Evolutionary conservation across 2,888 invertebrate genomes (phyloP).

Genomic region (Silvanus unidentatus): DNA sequence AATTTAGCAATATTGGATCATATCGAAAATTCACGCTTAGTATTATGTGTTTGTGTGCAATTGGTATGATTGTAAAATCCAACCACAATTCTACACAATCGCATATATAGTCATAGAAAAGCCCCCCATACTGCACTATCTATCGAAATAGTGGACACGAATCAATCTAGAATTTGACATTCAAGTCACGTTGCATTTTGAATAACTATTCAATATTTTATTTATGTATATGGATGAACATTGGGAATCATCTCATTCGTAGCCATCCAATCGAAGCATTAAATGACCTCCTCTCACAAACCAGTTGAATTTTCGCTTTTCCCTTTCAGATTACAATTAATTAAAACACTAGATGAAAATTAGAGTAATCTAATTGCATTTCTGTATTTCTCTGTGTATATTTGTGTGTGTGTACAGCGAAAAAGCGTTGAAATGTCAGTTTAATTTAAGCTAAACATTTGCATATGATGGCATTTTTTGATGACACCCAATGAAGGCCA

Average conservation of each 20-base stretch:
- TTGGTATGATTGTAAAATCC: too few relatives aligned
- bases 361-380: too few relatives aligned
- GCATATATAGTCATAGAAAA: too few relatives aligned
- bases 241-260: conserved; percentile 12
- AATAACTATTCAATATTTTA: conserved; percentile 39
- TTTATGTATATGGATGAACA: conserved; percentile 20
- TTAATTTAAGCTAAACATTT: conserved; percentile 11
- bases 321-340: too few relatives aligned
- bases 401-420: not conserved
- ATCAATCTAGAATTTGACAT: conserved; percentile 43
- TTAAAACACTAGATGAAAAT: too few relatives aligned
- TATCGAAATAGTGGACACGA: conserved; percentile 9
- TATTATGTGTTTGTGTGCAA: too few relatives aligned
- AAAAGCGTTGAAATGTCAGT: conserved; percentile 6
- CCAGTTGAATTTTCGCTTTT: too few relatives aligned
- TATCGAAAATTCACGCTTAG: too few relatives aligned
- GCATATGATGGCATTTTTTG: conserved; percentile 9
- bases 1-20: too few relatives aligned
- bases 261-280: conserved; percentile 22
- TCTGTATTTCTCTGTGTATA: too few relatives aligned
- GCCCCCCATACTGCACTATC: too few relatives aligned
- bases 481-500: conserved; percentile 8
- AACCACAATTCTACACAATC: too few relatives aligned
- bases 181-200: conserved; percentile 38
- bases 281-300: not conserved